Conservation (phyloP, 1,140 invertebrate genomes). For the Phortica variegata region DNA sequence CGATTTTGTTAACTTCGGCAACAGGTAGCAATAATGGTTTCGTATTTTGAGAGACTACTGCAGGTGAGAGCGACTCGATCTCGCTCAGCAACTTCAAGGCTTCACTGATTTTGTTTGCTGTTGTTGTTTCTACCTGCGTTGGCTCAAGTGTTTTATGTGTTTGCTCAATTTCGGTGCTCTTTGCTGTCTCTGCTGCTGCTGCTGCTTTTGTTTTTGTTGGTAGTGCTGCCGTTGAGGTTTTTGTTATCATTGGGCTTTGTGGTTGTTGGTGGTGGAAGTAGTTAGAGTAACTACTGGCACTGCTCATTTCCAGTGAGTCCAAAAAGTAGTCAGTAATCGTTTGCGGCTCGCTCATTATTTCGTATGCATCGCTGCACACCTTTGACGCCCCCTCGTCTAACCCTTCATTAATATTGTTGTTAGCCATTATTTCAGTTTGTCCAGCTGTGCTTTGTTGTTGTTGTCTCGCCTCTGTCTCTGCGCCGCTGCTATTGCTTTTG, state of each 20-base stretch:
- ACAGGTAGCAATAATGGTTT: no score
- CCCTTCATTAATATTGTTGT: not conserved
- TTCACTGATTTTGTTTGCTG: no score
- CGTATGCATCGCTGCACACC: slow-evolving; percentile 44
- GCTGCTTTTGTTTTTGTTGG: slow-evolving; percentile 7
- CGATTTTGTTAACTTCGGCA: slow-evolving; percentile 15
- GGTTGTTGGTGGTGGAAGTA: slow-evolving; percentile 21
- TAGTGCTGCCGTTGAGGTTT: slow-evolving; percentile 28
- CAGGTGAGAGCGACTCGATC: slow-evolving; percentile 6
- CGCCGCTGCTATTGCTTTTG: slow-evolving; percentile 10
- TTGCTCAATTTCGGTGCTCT: slow-evolving; percentile 1
- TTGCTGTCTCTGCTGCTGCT: slow-evolving; percentile 20
- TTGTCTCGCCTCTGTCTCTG: slow-evolving; percentile 5
- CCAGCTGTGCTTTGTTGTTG: slow-evolving; percentile 34
- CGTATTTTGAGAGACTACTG: no score
- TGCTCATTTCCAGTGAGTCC: slow-evolving; percentile 33
- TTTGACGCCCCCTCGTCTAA: not conserved
- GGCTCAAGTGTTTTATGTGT: slow-evolving; percentile 9
- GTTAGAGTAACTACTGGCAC: slow-evolving; percentile 12
- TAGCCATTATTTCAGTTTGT: slow-evolving; percentile 25
- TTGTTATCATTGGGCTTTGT: no score
- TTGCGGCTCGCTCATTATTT: slow-evolving; percentile 39
- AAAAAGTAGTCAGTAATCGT: slow-evolving; percentile 20
- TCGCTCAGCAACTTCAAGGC: slow-evolving; percentile 19
- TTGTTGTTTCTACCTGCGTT: no score